Base-by-base conservation (phyloP, 2,888 invertebrate species). In the Pseudolycoriella hygida region DNA sequence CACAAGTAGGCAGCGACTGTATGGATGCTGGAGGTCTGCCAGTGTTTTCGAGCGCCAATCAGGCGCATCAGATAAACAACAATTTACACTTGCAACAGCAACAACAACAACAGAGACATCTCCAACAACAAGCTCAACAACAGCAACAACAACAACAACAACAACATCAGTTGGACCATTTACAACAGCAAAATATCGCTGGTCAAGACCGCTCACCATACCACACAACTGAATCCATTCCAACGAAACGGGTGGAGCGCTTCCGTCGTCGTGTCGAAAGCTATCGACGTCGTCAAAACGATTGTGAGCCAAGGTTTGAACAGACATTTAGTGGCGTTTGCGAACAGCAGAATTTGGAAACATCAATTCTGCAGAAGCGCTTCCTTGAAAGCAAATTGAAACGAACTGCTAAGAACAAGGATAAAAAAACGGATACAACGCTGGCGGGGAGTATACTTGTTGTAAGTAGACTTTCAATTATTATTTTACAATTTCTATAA, bases 321-420 rank as follows among this genome's bases (percentile, higher is more conserved):
- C 86, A 86, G 61, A 81, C 86, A 51, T 84, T 87, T 66, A 84
- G 74, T 60, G 85, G 85, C 37, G 73, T 84, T 50, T 86, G 86
- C 68, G 90, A 92, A 59, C 89, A 89, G 62, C 88, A 92, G 62
- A 79, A 84, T 55, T 78, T 89, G 67, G 90, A 92, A 64, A 90
- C 92, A 32, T 72, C 80, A 54, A 77, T 85, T 52, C 71, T 93
- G 50, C 86, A 88, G 64, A 89, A 92, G 66, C 76, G 87, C 51
- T 92, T 81, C 66, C 73, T 90, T 56, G 93, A 93, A 67, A 83
- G 82, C 62, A 92, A 89, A 65, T 80, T 86, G 53, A 92, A 92
- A 67, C 80, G 83, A 53, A 80, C 83, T 48, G 75, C 76, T 60
- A 90, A 89, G 67, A 86, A 86, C 69, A 84, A 80, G 60, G 77